Evolutionary conservation across 1,140 invertebrate genomes (phyloP), one percentile per base, ranked within the genome.

Genomic region (Pissodes strobi): DNA sequence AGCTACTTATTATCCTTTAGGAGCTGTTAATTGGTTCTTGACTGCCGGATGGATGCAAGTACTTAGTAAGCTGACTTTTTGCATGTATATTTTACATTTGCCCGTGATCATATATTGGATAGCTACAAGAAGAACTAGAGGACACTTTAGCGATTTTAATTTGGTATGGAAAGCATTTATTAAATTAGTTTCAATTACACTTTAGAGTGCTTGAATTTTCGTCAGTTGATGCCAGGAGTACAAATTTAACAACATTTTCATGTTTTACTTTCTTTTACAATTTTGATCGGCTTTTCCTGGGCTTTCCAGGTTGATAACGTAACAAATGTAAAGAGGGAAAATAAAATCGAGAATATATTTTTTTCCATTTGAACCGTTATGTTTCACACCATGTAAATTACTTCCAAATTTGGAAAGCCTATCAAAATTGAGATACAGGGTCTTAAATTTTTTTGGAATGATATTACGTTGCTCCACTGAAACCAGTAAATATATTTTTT

Each of bases 71-170:
- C 57, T 75, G 12, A 64, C 71, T 10, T 75, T 69, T 37, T 71
- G 63, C 39, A 69, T 75, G 60, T 75, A 73, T 43, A 30, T 72
- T 2, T 23, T 72, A 30, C 72, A 73, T 60, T 45, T 41, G 8
- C 27, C 45, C 30, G 53, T 72, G 1, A 43, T 68, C 30, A 15
- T 38, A 10, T 51, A 57, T 34, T 51, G 45, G 30, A 9, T 52
- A 9, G 27, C 52, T 38, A 45, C 13, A 1, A 52, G 30, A 18
- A 48, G 66, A 39, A 66, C 67, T 0, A 27, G 15, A 9, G 4
- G 38, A 10, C 27, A 67, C 25, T 69, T 69, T 19, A 51, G 48
- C 13, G 49, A 66, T 48, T 61, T 49, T 6, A 52, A 63, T 51
- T 23, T 21, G 37, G 70, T 71, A 51, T 62, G 53, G 30, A 55